These are phyloP conservation scores for Drosophila gaucha DNA, from an alignment of 2,888 invertebrate genomes.

Conservation along the genomic window DNA sequence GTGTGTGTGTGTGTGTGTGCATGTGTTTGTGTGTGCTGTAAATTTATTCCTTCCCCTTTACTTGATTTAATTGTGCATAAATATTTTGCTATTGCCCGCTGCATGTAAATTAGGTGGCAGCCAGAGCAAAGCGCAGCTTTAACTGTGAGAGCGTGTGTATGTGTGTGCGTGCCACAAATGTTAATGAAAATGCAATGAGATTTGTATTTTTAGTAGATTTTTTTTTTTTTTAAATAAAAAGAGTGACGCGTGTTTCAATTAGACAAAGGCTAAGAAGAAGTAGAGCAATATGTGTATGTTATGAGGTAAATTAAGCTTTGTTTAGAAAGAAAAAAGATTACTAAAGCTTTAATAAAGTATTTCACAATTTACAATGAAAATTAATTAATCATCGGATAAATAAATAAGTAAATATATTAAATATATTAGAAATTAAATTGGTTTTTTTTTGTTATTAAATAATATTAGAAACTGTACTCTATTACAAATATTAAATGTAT, in stretches of 20 bases:
- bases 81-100: slow-evolving; percentile 71
- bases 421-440: not conserved
- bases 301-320: no score
- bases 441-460: no score
- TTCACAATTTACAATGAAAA: not conserved
- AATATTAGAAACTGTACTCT: no score
- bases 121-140: slow-evolving; percentile 26
- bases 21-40: slow-evolving; percentile 13
- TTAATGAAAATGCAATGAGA: slow-evolving; percentile 45
- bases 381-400: no score
- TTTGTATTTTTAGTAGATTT: slow-evolving; percentile 28
- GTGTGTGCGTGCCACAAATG: slow-evolving; percentile 27
- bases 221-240: no score
- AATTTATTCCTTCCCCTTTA: slow-evolving; percentile 74
- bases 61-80: slow-evolving; percentile 81
- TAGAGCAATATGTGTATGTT: no score
- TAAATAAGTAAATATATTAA: not conserved
- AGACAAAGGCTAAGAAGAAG: not conserved
- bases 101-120: slow-evolving; percentile 71
- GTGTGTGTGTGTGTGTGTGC: slow-evolving; percentile 16
- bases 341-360: no score
- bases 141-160: slow-evolving; percentile 8
- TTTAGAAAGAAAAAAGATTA: not conserved
- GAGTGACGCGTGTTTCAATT: slow-evolving; percentile 2
- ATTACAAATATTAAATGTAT: not conserved